Base-by-base conservation (phyloP, 2,113 vertebrate species). In the Scomber colias region DNA sequence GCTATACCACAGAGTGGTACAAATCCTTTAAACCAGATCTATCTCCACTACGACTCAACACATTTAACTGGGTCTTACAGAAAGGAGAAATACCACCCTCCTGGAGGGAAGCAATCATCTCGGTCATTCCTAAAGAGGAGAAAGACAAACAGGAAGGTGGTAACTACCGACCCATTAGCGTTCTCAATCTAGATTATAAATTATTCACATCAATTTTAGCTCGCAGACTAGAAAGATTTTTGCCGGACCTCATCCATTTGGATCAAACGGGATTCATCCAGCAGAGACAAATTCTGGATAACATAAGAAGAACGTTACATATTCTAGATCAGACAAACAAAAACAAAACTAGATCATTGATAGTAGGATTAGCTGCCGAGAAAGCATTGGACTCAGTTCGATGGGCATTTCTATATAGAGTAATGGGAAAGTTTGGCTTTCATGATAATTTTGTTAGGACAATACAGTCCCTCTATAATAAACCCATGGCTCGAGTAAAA, bases 351-450 rank as follows among this genome's bases (percentile, higher is more conserved):
- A 10, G 45, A 21, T 17, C 66, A 53, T 13, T 69, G 7, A 6
- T 69, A n/a, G 27, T 77, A 19, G 15, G 67, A 9, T 50, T 79
- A 16, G 68, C 71, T 17, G 68, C 77, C 13, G 27, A 65, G 30
- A 71, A 79, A 27, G 46, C 21, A 3, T 69, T 69, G 7, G 50
- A 55, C 1, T 69, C 66, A 3, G 50, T 69, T 12, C 54, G 50
- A 14, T 54, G 66, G 66, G 13, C 0, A 5, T 69, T 69, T 31
- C 16, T 69, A 1, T 69, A 69, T n/a, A 55, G 2, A 11, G 17
- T n/a, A 2, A 3, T 54, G 11, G 50, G 44, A 35, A 69, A 9
- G 55, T 69, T 69, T 40, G 66, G 50, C 11, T 27, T 69, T 15
- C 27, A 44, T 10, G 3, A 40, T 5, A 8, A 31, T 5, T 54